Base-by-base conservation (phyloP, 2,797 vertebrate species). In the Xiphophorus birchmanni region DNA sequence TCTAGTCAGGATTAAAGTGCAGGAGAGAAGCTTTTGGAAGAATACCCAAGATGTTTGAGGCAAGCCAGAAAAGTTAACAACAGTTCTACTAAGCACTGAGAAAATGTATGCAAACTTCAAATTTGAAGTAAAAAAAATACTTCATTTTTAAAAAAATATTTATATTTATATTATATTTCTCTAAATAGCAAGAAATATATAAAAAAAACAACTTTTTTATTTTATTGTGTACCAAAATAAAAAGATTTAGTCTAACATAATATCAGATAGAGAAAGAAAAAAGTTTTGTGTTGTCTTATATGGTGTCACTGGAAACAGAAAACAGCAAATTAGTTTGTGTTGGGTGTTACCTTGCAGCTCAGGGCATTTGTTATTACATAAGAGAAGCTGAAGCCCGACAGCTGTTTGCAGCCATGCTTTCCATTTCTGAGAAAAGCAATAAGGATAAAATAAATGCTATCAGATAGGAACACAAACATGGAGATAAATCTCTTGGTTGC, bases 401-500 rank as follows among this genome's bases (percentile, higher is more conserved):
- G 86, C 79, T 81, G 76, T 58, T 81, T 73, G 60, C 74, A 79
- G 74, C 45, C 69, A 72, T 17, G 69, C 40, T 45, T 72, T n/a
- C 42, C 69, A 23, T 89, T 76, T 81, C 75, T 76, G 75, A 75
- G 85, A 88, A 84, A 78, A 88, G 85, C 72, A 40, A 74, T 18
- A 29, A 69, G 8, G 32, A 69, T 69, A 42, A 58, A 74, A 78
- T 78, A 90, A 85, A 90, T 84, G 80, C 87, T 73, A 79, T 77
- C 88, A 91, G 91, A 87, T 52, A 82, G 83, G 80, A 87, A 82
- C 67, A 78, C 76, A 90, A 89, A 89, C 52, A 75, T 76, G 40
- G 78, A 74, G 78, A 87, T 81, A 89, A 87, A 89, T 91, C 88
- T 90, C 83, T 79, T 54, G 74, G 73, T 88, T 92, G 84, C 73